These are phyloP conservation scores for Coenonympha glycerion DNA, from an alignment of 2,888 invertebrate species.

Conservation along the genomic window DNA sequence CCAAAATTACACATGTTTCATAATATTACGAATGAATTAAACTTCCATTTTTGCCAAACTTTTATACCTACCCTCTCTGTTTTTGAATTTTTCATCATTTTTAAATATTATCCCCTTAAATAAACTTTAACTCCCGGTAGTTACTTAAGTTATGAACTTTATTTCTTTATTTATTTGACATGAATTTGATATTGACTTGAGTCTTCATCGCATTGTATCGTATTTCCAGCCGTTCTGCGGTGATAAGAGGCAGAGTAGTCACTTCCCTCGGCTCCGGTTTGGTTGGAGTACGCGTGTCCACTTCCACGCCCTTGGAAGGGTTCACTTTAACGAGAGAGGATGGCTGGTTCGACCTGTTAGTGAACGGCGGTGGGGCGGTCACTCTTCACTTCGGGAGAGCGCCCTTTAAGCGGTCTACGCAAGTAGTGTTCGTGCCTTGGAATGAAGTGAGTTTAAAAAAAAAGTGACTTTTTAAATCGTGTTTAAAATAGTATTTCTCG, in stretches of 20 bases:
- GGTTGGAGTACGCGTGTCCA: constrained; percentile 96
- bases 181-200: not conserved
- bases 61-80: no score
- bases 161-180: no score
- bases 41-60: no score
- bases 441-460: constrained; percentile 82
- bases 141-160: no score
- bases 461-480: no score
- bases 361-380: constrained; percentile 99
- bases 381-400: constrained; percentile 95
- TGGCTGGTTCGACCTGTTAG: constrained; percentile 98
- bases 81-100: no score
- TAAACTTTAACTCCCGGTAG: no score
- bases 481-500: no score
- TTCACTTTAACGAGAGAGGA: constrained; percentile 95
- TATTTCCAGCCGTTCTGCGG: constrained; percentile 91
- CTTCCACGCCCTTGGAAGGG: constrained; percentile 95
- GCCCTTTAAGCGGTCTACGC: constrained; percentile 90
- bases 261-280: constrained; percentile 94
- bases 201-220: not conserved
- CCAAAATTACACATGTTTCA: no score
- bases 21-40: no score
- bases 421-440: constrained; percentile 96
- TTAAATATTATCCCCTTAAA: no score
- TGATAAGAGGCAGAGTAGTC: constrained; percentile 95